These are phyloP conservation scores for Aplocera efformata DNA, from an alignment of 2,888 invertebrate species.

Conservation along the genomic window DNA sequence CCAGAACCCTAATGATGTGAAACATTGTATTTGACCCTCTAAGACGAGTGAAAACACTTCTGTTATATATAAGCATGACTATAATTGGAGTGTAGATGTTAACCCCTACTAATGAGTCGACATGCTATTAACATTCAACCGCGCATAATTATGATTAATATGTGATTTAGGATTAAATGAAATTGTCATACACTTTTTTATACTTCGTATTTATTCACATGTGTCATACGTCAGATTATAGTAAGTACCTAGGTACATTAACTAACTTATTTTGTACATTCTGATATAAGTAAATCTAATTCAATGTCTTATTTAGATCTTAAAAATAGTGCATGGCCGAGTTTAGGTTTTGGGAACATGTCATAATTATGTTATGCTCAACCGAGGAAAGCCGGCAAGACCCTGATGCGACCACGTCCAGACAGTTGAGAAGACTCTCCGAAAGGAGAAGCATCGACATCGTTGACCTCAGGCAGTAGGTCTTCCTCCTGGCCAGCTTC, in stretches of 20 bases:
- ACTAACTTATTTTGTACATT: conserved; percentile 8
- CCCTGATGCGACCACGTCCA: conserved; percentile 63
- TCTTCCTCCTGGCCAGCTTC: conserved; percentile 64
- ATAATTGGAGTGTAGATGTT: conserved; percentile 3
- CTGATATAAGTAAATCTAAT: conserved; percentile 17
- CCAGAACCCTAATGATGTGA: not conserved
- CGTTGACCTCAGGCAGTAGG: conserved; percentile 54
- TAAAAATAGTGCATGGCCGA: conserved; percentile 5
- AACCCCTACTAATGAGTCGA: no score
- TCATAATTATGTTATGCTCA: conserved; percentile 29
- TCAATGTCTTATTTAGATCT: conserved; percentile 24
- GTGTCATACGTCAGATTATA: no score
- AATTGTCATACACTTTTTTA: no score
- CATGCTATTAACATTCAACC: no score
- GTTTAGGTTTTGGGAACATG: conserved; percentile 1
- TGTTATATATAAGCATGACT: conserved; percentile 11
- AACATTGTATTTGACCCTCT: conserved; percentile 8
- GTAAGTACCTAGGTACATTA: no score
- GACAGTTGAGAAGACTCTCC: conserved; percentile 52
- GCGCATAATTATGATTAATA: no score
- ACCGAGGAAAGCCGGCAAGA: conserved; percentile 69
- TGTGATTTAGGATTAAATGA: no score
- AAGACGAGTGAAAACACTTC: not conserved
- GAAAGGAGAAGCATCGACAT: conserved; percentile 59
- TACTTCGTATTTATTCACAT: no score